Conservation (phyloP, 2,113 vertebrate species). For the Lipotes vexillifer region DNA sequence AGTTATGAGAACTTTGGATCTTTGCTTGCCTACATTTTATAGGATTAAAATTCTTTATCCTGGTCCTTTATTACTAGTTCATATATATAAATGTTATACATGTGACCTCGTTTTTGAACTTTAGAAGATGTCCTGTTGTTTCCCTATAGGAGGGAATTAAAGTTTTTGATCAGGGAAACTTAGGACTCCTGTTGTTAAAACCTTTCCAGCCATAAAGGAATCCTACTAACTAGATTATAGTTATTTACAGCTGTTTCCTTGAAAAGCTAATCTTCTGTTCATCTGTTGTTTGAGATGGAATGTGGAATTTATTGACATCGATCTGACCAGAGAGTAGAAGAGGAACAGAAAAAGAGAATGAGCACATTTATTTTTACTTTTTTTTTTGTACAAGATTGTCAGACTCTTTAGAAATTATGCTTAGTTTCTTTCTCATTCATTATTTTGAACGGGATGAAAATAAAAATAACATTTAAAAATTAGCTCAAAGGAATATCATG, state of each 20-base stretch:
- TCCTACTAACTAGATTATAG: conserved; percentile 58
- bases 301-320: conserved; percentile 41
- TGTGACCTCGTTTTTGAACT: conserved; percentile 17
- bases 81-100: conserved; percentile 14
- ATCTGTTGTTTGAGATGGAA: conserved; percentile 55
- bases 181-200: conserved; percentile 25
- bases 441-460: conserved; percentile 7
- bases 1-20: not conserved
- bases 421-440: conserved; percentile 17
- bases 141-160: conserved; percentile 27
- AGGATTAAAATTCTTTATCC: conserved; percentile 57
- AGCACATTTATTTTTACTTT: not conserved
- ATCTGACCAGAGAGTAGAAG: not conserved
- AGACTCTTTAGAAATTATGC: conserved; percentile 15
- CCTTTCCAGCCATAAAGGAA: conserved; percentile 57
- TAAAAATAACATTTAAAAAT: conserved; percentile 41
- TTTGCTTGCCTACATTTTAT: conserved; percentile 33
- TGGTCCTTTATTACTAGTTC: conserved; percentile 26
- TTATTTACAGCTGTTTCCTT: conserved; percentile 60
- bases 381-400: conserved; percentile 13
- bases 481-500: not conserved
- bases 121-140: conserved; percentile 26
- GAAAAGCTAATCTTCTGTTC: conserved; percentile 55
- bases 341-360: not conserved
- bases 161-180: conserved; percentile 51